Evolutionary conservation across 1,140 invertebrate genomes (phyloP).

Genomic region (Drosophila yakuba): DNA sequence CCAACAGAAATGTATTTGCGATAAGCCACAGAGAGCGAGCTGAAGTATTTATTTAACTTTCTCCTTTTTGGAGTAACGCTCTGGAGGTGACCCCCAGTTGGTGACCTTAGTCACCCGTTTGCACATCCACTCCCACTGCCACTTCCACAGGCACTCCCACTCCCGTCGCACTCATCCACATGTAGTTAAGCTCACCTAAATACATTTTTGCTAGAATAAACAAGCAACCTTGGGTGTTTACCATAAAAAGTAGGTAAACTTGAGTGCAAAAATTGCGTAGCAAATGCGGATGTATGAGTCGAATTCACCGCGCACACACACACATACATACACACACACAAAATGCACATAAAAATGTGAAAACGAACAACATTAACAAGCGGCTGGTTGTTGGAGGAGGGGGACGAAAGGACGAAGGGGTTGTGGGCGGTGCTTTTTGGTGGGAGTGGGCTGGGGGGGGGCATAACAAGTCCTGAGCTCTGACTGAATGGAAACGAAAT

Average conservation of each 20-base stretch:
- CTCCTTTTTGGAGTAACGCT: constrained; percentile 27
- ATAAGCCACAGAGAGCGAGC: constrained; percentile 10
- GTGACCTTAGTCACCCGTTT: constrained; percentile 18
- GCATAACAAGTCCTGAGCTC: constrained; percentile 44
- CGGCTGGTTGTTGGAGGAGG: constrained; percentile 4
- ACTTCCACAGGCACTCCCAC: constrained; percentile 21
- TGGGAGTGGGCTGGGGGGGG: neutral
- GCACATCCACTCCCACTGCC: constrained; percentile 2
- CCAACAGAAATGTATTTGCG: constrained; percentile 29
- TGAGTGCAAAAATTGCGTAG: constrained; percentile 82
- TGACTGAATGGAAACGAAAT: constrained; percentile 72
- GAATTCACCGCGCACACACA: constrained; percentile 56
- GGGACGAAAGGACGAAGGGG: constrained; percentile 12
- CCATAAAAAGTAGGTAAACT: constrained; percentile 84
- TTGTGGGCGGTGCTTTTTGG: constrained; percentile 3
- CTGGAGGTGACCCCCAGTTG: constrained; percentile 24
- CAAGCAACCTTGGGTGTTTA: constrained; percentile 82
- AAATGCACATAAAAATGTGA: constrained; percentile 82
- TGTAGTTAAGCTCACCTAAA: constrained; percentile 81
- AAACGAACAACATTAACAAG: constrained; percentile 65
- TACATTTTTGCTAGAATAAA: constrained; percentile 83
- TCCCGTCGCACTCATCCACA: constrained; percentile 41
- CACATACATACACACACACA: constrained; percentile 47
- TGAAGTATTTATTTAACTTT: constrained; percentile 50
- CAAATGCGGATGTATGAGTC: constrained; percentile 49